Evolutionary conservation across 1,140 invertebrate genomes (phyloP), one percentile per base, ranked within the genome.

Genomic region (Orchesella cincta): DNA sequence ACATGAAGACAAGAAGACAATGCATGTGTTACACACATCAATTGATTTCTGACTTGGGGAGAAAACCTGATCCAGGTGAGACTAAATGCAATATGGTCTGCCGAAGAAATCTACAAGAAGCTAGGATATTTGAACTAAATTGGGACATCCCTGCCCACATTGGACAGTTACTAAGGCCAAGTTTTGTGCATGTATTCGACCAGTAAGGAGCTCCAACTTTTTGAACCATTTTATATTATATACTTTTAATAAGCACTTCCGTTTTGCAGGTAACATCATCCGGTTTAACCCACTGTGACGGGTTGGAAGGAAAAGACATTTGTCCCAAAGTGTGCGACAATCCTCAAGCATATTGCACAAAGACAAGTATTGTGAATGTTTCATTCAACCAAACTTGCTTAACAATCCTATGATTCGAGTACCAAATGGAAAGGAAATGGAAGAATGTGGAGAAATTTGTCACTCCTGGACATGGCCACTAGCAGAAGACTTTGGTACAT

Each of bases 11-110:
- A 0, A 33, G 76, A 46, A 26, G 76, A 29, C 31, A 26, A 23
- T 77, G 76, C 34, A 57, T 77, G 1, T 77, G 76, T 31, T 73
- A 77, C 20, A 77, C 76, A 5, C 76, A 77, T 29, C 46, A 73
- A 36, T 36, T 77, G 71, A 5, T 64, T 28, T 16, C 28, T 18
- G 71, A 0, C 29, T 8, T 72, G 23, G 76, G 76, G 18, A 36
- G 76, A n/a, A 35, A 36, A 5, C 70, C 76, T n/a, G 76, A 77
- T 28, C 34, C 54, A 1, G 52, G 71, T 3, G 71, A 73, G 29
- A 51, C 39, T 26, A 73, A 73, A 26, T 73, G 71, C 28, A 51
- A 73, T 23, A 73, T 73, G 5, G 16, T 51, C 16, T 73, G 71
- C 28, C 34, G 71, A 46, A n/a, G 39, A 20, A 51, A 51, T 51